Conservation (phyloP, 2,113 vertebrate genomes). For the Aspiorhynchus laticeps region DNA sequence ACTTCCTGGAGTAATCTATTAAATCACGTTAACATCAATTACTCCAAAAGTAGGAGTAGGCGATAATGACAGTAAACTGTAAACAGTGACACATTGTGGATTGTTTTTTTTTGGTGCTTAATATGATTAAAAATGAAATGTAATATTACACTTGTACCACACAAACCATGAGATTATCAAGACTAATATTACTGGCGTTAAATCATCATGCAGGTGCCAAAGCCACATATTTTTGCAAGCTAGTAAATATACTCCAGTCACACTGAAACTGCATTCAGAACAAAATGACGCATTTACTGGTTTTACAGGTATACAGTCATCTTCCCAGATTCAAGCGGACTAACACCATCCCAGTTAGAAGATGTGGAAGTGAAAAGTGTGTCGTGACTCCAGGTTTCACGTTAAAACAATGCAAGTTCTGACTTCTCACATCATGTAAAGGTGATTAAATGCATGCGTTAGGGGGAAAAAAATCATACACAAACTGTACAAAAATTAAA, state of each 20-base stretch:
- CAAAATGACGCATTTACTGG: neutral
- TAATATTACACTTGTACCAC: neutral
- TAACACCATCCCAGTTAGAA: neutral
- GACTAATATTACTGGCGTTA: neutral
- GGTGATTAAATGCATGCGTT: neutral
- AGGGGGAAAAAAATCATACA: neutral
- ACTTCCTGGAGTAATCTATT: neutral
- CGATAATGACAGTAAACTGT: neutral
- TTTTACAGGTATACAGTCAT: neutral
- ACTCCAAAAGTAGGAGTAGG: no score
- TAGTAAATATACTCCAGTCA: neutral
- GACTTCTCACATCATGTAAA: neutral
- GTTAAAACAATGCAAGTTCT: neutral
- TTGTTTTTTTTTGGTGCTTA: neutral
- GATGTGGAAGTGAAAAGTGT: constrained; percentile 10
- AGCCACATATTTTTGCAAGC: neutral
- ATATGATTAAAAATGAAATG: neutral
- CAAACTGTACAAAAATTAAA: neutral
- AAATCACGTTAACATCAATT: neutral
- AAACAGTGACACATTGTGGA: neutral
- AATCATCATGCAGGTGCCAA: neutral
- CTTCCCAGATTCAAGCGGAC: neutral
- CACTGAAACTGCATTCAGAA: neutral
- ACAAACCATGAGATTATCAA: neutral
- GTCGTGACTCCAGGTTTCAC: neutral